Evolutionary conservation across 2,888 invertebrate genomes (phyloP).

Genomic region (Gisinianus flammeolus): DNA sequence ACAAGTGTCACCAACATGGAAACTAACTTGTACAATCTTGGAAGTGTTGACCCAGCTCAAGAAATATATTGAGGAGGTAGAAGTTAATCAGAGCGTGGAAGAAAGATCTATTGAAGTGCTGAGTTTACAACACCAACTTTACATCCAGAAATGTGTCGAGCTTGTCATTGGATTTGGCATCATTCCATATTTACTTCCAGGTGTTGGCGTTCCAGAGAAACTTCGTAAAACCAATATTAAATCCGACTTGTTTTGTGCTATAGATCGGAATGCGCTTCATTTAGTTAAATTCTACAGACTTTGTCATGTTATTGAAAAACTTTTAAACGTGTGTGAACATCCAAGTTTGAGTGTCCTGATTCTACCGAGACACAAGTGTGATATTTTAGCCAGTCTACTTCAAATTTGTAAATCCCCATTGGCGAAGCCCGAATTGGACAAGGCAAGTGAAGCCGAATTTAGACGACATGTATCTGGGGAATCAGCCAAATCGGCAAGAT

Average conservation of each 20-base stretch:
- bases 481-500: neutral
- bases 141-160: conserved; percentile 69
- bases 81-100: conserved; percentile 45
- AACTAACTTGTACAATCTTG: conserved; percentile 44
- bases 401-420: conserved; percentile 74
- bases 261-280: conserved; percentile 30
- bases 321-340: conserved; percentile 41
- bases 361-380: conserved; percentile 67
- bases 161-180: conserved; percentile 72
- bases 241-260: conserved; percentile 39
- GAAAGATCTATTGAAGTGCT: conserved; percentile 62
- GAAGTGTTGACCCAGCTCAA: conserved; percentile 43
- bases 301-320: conserved; percentile 40
- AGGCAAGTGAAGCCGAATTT: neutral
- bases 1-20: conserved; percentile 41
- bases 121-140: conserved; percentile 72
- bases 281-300: conserved; percentile 50
- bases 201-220: conserved; percentile 67
- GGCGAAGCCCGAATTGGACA: conserved; percentile 65
- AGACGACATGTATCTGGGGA: no score
- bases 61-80: conserved; percentile 40
- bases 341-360: conserved; percentile 60
- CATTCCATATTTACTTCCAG: conserved; percentile 70
- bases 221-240: conserved; percentile 45
- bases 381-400: conserved; percentile 72